These are phyloP conservation scores for Halictus rubicundus DNA, from an alignment of 1,140 invertebrate species.

Conservation along the genomic window DNA sequence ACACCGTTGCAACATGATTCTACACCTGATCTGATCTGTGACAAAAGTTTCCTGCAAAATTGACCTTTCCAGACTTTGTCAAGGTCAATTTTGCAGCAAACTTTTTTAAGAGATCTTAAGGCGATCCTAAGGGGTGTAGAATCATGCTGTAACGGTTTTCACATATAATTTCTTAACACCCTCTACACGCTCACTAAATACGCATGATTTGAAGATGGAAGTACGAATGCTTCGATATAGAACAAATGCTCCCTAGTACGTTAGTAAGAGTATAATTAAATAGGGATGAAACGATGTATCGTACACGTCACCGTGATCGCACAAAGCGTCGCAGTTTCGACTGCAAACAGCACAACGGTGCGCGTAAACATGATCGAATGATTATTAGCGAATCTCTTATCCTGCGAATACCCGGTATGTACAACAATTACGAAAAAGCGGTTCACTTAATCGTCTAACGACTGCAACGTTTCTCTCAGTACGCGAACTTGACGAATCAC, in stretches of 20 bases:
- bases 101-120: too few relatives aligned
- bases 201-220: not conserved
- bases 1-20: too few relatives aligned
- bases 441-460: slow-evolving; percentile 26
- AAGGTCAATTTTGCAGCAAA: too few relatives aligned
- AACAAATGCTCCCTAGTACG: not conserved
- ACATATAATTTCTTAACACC: too few relatives aligned
- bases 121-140: too few relatives aligned
- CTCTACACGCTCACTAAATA: not conserved
- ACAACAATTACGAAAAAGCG: not conserved
- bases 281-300: not conserved
- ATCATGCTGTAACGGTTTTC: too few relatives aligned
- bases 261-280: slow-evolving; percentile 29
- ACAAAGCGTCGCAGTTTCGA: not conserved
- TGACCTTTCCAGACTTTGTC: too few relatives aligned
- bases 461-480: slow-evolving; percentile 54
- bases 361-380: not conserved
- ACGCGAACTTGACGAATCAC: slow-evolving; percentile 35
- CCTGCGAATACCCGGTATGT: not conserved
- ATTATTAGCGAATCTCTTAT: not conserved
- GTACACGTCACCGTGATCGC: slow-evolving; percentile 2
- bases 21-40: too few relatives aligned
- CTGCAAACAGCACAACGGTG: not conserved
- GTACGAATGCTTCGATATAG: not conserved
- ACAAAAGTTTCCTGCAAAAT: too few relatives aligned